These are phyloP conservation scores for Sebastes itinus DNA, from an alignment of 2,797 vertebrate genomes.

Conservation along the genomic window DNA sequence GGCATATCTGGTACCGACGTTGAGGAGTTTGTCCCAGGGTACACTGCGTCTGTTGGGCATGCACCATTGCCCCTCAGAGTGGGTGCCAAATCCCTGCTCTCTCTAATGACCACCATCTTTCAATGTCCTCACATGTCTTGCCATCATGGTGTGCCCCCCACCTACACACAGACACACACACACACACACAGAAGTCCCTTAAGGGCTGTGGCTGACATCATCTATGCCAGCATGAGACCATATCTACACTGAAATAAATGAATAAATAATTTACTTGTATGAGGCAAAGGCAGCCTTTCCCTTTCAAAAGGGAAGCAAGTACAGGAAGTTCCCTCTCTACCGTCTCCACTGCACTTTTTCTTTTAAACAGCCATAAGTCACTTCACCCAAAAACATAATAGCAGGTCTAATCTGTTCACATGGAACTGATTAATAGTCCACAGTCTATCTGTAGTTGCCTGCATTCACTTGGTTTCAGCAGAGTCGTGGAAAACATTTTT, in stretches of 20 bases:
- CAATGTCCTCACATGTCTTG: conserved; percentile 61
- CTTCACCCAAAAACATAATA: conserved; percentile 46
- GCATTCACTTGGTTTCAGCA: conserved; percentile 48
- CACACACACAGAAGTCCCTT: background rate
- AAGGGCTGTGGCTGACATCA: conserved; percentile 12
- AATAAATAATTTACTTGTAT: background rate
- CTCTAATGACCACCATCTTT: conserved; percentile 77
- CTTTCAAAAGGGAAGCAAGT: conserved; percentile 10
- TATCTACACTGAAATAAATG: conserved; percentile 10
- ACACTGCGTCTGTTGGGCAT: conserved; percentile 65
- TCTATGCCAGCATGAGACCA: conserved; percentile 18
- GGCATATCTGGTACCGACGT: conserved; percentile 37
- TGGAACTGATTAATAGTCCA: conserved; percentile 70
- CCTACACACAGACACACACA: conserved; percentile 8
- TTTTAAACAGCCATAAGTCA: conserved; percentile 39
- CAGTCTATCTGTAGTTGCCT: conserved; percentile 54
- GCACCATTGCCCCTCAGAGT: conserved; percentile 73
- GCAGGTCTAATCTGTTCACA: conserved; percentile 63
- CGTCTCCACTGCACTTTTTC: conserved; percentile 5
- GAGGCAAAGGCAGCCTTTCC: background rate
- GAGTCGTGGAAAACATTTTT: conserved; percentile 64
- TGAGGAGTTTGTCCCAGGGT: conserved; percentile 60
- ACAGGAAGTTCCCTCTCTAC: background rate
- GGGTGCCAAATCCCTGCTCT: conserved; percentile 67
- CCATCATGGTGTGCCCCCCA: conserved; percentile 34